These are phyloP conservation scores for Tonatia bakeri DNA, from an alignment of 2,113 vertebrate species.

Conservation along the genomic window DNA sequence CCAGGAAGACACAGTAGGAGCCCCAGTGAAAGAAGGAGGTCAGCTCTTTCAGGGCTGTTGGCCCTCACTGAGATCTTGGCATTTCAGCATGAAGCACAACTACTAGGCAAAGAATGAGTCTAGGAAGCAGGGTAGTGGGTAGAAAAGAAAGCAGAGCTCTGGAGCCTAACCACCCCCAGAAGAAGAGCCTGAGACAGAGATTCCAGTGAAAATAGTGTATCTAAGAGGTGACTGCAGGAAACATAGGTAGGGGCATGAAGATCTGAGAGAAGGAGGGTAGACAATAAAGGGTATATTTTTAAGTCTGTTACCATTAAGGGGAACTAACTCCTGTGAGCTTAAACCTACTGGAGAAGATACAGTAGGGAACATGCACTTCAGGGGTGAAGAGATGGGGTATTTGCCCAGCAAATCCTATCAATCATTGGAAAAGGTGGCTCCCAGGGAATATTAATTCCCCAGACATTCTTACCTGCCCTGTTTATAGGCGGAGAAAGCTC, in stretches of 20 bases:
- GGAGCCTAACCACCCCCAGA: not conserved
- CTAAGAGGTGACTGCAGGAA: not conserved
- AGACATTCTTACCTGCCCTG: not conserved
- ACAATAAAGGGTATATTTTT: not conserved
- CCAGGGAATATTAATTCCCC: not conserved
- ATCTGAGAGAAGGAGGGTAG: not conserved
- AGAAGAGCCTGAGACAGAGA: not conserved
- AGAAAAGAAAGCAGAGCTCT: not conserved
- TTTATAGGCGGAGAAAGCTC: not conserved
- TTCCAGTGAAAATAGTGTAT: not conserved
- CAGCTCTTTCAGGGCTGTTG: not conserved
- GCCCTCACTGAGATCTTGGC: not conserved
- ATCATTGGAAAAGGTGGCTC: not conserved
- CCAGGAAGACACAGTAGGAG: not conserved
- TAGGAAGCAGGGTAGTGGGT: not conserved
- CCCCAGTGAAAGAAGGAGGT: not conserved
- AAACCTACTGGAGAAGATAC: not conserved
- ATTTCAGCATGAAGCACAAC: not conserved
- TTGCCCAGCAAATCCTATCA: not conserved
- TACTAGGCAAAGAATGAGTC: not conserved
- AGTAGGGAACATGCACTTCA: not conserved
- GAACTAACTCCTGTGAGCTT: not conserved
- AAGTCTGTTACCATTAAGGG: not conserved
- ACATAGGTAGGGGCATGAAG: accelerated
- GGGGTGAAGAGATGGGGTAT: not conserved